Percentiles rank a stretch among this genome's conserved stretches.
phyloP scores from a whole-genome alignment of 2,888 invertebrate species.

The Thymelicus lineola region DNA sequence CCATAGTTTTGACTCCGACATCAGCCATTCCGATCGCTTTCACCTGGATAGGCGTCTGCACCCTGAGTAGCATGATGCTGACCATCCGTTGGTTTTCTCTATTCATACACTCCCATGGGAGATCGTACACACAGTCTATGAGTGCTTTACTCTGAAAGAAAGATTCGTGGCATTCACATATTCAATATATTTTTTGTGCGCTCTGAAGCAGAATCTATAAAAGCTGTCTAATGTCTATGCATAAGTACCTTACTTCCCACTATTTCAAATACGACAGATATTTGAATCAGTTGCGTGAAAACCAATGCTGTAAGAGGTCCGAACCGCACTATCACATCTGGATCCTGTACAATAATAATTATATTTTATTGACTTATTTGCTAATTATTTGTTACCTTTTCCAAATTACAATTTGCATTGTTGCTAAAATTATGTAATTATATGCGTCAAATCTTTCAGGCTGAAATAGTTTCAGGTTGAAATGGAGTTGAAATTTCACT shows the following conservation, averaged over 20 bases:
- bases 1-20: constrained; percentile 57
- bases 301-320: constrained; percentile 44
- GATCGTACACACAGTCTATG: constrained; percentile 50
- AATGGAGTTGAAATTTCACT: too few species aligned
- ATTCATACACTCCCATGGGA: constrained; percentile 59
- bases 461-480: too few species aligned
- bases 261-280: constrained; percentile 52
- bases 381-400: too few species aligned
- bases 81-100: constrained; percentile 46
- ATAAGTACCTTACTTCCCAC: constrained; percentile 50
- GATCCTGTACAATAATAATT: constrained; percentile 36
- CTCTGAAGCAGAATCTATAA: too few species aligned
- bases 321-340: constrained; percentile 38
- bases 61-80: constrained; percentile 48
- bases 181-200: too few species aligned
- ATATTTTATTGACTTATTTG: too few species aligned
- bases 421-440: too few species aligned
- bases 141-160: constrained; percentile 51
- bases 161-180: neutral
- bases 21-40: constrained; percentile 50
- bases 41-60: constrained; percentile 51
- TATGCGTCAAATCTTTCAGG: too few species aligned
- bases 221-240: constrained; percentile 1
- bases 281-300: constrained; percentile 52
- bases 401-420: too few species aligned